Percentiles rank a stretch among this genome's conserved stretches.
These are phyloP conservation scores for Colletes gigas DNA, from an alignment of 1,140 invertebrate genomes.

Conservation along the genomic window DNA sequence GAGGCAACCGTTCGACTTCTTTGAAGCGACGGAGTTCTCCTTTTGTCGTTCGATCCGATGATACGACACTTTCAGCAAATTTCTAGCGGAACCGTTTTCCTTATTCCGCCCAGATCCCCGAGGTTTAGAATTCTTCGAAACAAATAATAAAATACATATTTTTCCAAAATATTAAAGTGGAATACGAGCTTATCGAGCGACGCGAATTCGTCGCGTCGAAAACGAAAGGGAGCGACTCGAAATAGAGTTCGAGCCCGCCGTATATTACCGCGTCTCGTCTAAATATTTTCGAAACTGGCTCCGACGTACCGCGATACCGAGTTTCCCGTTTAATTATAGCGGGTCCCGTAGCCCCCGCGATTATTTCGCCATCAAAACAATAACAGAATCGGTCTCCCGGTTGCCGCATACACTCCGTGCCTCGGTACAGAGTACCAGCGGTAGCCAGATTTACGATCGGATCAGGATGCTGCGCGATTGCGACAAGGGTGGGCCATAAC, in stretches of 20 bases:
- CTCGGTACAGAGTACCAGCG: neutral
- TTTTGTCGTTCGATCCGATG: too few species aligned
- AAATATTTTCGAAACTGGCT: conserved; percentile 53
- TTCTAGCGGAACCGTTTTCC: too few species aligned
- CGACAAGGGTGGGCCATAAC: conserved; percentile 48
- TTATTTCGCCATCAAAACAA: conserved; percentile 61
- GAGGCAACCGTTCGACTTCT: too few species aligned
- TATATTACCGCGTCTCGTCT: conserved; percentile 18
- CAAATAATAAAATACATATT: too few species aligned
- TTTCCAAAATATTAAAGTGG: too few species aligned
- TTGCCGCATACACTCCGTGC: conserved; percentile 7
- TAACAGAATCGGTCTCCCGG: conserved; percentile 40
- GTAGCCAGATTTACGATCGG: conserved; percentile 58
- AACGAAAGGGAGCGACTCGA: conserved; percentile 4
- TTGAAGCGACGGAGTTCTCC: too few species aligned
- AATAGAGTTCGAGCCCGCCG: conserved; percentile 36
- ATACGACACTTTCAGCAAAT: too few species aligned
- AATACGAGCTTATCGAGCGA: too few species aligned
- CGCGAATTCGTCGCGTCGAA: neutral
- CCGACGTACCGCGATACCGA: conserved; percentile 20
- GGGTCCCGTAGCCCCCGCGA: conserved; percentile 6
- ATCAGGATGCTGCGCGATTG: conserved; percentile 50
- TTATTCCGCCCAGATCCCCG: too few species aligned
- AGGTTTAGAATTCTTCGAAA: too few species aligned
- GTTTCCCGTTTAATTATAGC: conserved; percentile 57